Evolutionary conservation across 2,797 vertebrate species (phyloP).

Genomic region (Melanotaenia trifasciata): DNA sequence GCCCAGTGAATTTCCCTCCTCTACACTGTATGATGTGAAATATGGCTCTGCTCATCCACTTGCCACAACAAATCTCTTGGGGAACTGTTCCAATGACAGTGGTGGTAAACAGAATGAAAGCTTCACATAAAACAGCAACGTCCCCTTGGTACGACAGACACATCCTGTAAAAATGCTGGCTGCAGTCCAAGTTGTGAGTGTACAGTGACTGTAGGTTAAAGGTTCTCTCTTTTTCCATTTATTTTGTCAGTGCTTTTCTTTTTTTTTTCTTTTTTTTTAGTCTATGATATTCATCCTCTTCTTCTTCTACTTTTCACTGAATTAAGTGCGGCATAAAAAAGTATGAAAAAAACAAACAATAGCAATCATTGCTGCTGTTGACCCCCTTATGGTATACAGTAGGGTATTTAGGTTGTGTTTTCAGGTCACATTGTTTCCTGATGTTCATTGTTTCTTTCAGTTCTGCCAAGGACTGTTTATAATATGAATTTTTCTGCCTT

Average conservation of each 20-base stretch:
- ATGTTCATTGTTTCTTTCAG: not conserved
- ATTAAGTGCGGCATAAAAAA: conserved; percentile 28
- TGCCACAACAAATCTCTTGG: conserved; percentile 72
- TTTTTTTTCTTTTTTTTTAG: conserved; percentile 9
- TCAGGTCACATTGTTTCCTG: conserved; percentile 35
- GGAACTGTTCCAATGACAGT: conserved; percentile 69
- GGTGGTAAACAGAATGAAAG: conserved; percentile 76
- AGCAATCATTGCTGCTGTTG: conserved; percentile 25
- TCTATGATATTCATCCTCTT: conserved; percentile 30
- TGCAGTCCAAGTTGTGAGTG: conserved; percentile 49
- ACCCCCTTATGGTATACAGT: conserved; percentile 49
- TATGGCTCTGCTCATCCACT: conserved; percentile 58
- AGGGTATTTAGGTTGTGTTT: not conserved
- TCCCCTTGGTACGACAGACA: conserved; percentile 61
- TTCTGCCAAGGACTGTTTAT: not conserved
- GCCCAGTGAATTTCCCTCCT: conserved; percentile 25
- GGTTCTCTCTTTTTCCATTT: not conserved
- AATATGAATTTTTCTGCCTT: not conserved
- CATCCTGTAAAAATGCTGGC: conserved; percentile 70
- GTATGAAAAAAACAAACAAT: conserved; percentile 38
- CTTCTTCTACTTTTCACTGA: conserved; percentile 27
- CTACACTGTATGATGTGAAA: conserved; percentile 54
- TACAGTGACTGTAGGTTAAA: conserved; percentile 46
- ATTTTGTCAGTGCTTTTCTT: conserved; percentile 26
- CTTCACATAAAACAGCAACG: conserved; percentile 73